These are phyloP conservation scores for Eledone cirrhosa DNA, from an alignment of 2,888 invertebrate species.

Conservation along the genomic window DNA sequence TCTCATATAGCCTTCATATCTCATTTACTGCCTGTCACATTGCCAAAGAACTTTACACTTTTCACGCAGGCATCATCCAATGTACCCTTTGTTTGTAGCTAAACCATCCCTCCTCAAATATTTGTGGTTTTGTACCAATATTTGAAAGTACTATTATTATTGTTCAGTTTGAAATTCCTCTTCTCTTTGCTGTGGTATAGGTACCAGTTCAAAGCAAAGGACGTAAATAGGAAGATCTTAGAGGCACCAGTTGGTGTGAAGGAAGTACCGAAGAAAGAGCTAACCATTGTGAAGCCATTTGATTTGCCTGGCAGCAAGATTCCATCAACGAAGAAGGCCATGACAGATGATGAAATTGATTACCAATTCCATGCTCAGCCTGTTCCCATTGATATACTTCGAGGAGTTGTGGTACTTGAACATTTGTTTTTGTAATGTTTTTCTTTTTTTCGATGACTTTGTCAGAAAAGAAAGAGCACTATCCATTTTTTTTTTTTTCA, in stretches of 20 bases:
- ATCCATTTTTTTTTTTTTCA: not conserved
- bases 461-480: not conserved
- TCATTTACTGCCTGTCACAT: too few species aligned
- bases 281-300: slow-evolving; percentile 74
- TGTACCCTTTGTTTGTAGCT: too few species aligned
- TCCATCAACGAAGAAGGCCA: slow-evolving; percentile 35
- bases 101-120: too few species aligned
- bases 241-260: slow-evolving; percentile 68
- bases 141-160: not conserved
- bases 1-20: too few species aligned
- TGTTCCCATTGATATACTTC: slow-evolving; percentile 69
- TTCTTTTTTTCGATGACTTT: not conserved
- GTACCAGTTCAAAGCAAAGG: slow-evolving; percentile 75
- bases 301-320: slow-evolving; percentile 45
- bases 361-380: slow-evolving; percentile 79
- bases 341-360: slow-evolving; percentile 69
- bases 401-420: slow-evolving; percentile 53
- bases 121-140: too few species aligned
- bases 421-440: not conserved
- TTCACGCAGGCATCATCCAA: too few species aligned
- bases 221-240: slow-evolving; percentile 73
- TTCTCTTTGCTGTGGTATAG: slow-evolving; percentile 57
- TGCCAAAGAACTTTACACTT: too few species aligned
- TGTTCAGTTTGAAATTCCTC: not conserved
- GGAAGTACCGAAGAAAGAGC: slow-evolving; percentile 70